phyloP scores from a whole-genome alignment of 2,797 vertebrate genomes.

The Rhinophrynus dorsalis region DNA sequence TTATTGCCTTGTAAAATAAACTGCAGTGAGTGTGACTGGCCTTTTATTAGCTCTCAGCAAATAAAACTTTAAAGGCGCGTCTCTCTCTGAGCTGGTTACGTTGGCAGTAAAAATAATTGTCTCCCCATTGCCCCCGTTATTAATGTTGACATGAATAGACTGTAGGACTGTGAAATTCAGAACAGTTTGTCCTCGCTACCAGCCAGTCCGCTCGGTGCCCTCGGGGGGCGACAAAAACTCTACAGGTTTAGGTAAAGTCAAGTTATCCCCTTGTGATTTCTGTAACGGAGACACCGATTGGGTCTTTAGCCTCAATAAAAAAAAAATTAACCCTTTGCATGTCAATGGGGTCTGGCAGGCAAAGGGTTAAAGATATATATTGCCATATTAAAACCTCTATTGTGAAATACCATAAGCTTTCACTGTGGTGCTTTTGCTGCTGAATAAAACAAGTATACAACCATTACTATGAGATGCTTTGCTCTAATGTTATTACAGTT shows the following conservation, averaged over 20 bases:
- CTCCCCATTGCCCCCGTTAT: slow-evolving; percentile 24
- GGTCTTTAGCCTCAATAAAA: no score
- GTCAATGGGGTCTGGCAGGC: no score
- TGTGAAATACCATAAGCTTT: no score
- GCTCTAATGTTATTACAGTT: no score
- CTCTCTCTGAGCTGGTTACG: slow-evolving; percentile 24
- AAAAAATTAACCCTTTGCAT: no score
- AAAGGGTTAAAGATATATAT: no score
- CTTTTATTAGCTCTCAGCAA: slow-evolving; percentile 59
- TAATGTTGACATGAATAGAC: slow-evolving; percentile 23
- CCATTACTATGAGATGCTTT: no score
- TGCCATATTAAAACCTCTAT: no score
- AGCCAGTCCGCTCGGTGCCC: not conserved
- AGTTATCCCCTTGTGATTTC: not conserved
- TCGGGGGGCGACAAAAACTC: not conserved
- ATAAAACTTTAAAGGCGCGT: slow-evolving; percentile 57
- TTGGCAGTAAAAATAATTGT: slow-evolving; percentile 30
- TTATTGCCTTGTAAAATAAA: slow-evolving; percentile 66
- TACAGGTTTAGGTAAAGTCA: not conserved
- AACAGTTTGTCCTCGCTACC: slow-evolving; percentile 2
- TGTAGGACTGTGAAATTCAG: not conserved
- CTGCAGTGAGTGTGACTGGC: slow-evolving; percentile 60
- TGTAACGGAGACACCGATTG: not conserved
- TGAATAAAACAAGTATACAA: no score
- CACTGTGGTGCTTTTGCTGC: no score